Percentiles rank a stretch among this genome's conserved stretches.
These are phyloP conservation scores for Dynastes grantii DNA, from an alignment of 2,888 invertebrate genomes.

Conservation along the genomic window DNA sequence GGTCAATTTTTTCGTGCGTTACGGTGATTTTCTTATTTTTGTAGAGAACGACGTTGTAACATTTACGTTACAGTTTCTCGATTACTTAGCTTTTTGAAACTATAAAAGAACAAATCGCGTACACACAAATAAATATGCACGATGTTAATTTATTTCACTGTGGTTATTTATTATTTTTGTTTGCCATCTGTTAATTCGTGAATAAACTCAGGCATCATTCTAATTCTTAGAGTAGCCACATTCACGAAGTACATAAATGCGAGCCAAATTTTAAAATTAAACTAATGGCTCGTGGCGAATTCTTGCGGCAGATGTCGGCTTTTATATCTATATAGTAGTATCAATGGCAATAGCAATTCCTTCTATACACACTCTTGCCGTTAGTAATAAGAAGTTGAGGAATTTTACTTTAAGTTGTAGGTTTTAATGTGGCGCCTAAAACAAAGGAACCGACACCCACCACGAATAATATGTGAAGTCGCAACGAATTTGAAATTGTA, in stretches of 20 bases:
- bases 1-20: constrained; percentile 8
- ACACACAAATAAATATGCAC: background rate
- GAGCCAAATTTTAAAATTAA: background rate
- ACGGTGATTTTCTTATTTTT: constrained; percentile 2
- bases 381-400: background rate
- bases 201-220: constrained; percentile 20
- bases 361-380: too few species aligned
- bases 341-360: too few species aligned
- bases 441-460: constrained; percentile 38
- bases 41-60: background rate
- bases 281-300: background rate
- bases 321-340: too few species aligned
- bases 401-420: constrained; percentile 27
- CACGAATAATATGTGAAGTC: constrained; percentile 18
- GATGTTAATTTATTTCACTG: background rate
- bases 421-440: constrained; percentile 30
- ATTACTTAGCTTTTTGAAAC: constrained; percentile 18
- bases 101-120: constrained; percentile 11
- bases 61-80: background rate
- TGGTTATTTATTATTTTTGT: constrained; percentile 29
- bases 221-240: background rate
- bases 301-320: background rate
- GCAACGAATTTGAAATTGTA: constrained; percentile 34
- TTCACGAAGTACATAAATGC: background rate
- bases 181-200: constrained; percentile 31